Evolutionary conservation across 2,797 vertebrate genomes (phyloP), one percentile per base, ranked within the genome.

Genomic region (Propithecus perrieri): DNA sequence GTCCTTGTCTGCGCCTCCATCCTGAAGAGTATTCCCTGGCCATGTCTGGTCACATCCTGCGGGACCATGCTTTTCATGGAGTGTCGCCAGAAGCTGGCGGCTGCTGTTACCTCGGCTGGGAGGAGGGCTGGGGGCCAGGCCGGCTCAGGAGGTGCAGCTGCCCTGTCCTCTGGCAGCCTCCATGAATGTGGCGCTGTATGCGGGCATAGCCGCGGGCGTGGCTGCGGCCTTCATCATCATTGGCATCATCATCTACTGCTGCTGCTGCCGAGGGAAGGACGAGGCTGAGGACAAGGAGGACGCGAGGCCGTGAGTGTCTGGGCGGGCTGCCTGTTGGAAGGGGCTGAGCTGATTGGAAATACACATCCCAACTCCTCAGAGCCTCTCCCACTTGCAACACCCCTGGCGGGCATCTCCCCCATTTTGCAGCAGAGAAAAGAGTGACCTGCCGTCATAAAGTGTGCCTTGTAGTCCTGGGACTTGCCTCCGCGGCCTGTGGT

Each of bases 121-220:
- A 59, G 38, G 28, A 35, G 33, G 8, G 5, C 13, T 7, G 30
- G 30, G 24, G 17, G 10, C 14, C 1, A 22, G 7, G 20, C 26
- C 33, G 43, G 69, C 18, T 28, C 2, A 0, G 72, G 15, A 11
- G 26, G 2, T 46, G 41, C 8, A 85, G 48, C 67, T 28, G 1
- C 78, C 55, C 63, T 96, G 55, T 96, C 75, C 74, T 72, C 90
- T 22, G 33, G 0, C 93, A 99, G 99, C 98, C 22, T 99, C 99
- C 95, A 99, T 99, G 99, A 99, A 99, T 14, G 78, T 99, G 33
- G 99, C 98, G 1, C 95, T 99, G 48, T 99, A 99, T 0, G 99
- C 97, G 50, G 99, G 98, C 85, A 98, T 99, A 81, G 98, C 99
- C 9, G 99, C 95, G 6, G 99, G 98, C 5, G 96, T 97, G 28